A percentile compares a stretch with the other conserved stretches of the same genome.
Conservation (phyloP, 2,888 invertebrate species). For the Ametastegia equiseti region DNA sequence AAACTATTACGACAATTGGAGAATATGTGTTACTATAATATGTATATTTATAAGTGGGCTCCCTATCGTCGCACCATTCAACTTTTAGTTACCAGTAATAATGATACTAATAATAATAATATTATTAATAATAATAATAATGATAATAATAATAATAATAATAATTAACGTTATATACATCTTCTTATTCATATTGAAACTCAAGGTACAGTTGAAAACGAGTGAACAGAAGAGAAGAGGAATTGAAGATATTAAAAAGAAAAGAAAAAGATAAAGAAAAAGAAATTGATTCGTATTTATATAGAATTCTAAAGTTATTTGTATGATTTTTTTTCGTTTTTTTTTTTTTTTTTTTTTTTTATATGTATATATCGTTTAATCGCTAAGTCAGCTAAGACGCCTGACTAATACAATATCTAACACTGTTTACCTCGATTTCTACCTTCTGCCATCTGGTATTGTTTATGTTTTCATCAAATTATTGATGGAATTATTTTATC, state of each 20-base stretch:
- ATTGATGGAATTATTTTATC: neutral
- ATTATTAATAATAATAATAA: neutral
- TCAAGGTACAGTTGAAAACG: constrained; percentile 39
- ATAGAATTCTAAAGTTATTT: constrained; percentile 21
- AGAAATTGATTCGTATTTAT: constrained; percentile 41
- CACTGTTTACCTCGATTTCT: constrained; percentile 11
- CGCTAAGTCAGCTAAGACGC: constrained; percentile 10
- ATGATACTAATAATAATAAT: constrained; percentile 25
- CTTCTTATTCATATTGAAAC: constrained; percentile 22
- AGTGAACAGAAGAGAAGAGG: neutral
- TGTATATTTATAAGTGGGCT: constrained; percentile 12
- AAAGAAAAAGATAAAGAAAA: neutral
- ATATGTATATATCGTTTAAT: neutral
- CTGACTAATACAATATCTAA: constrained; percentile 28
- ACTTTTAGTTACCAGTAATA: constrained; percentile 27
- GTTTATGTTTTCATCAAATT: constrained; percentile 2
- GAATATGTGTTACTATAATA: constrained; percentile 27
- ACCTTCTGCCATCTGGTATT: constrained; percentile 7
- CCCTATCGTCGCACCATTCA: neutral
- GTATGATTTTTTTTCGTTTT: constrained; percentile 35
- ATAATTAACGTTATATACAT: constrained; percentile 47
- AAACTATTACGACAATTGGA: constrained; percentile 21
- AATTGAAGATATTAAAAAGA: neutral
- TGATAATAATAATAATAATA: constrained; percentile 29
- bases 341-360: constrained; percentile 4